phyloP scores from a whole-genome alignment of 92 coral and sea anemone species.

The Heliopora coerulea region DNA sequence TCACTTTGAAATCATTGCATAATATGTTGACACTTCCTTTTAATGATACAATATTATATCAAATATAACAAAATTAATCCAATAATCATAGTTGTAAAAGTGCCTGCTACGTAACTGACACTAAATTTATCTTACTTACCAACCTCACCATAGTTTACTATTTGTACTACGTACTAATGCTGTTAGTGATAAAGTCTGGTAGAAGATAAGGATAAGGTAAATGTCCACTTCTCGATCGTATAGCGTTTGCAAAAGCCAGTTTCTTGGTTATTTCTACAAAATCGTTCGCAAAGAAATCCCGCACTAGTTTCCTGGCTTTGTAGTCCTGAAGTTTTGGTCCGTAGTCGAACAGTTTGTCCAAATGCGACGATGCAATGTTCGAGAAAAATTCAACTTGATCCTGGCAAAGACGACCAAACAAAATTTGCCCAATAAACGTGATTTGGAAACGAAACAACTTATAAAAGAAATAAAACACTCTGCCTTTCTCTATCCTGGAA shows the following conservation, averaged over 20 bases:
- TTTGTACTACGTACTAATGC: conserved; percentile 81
- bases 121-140: no score
- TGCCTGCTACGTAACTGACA: no score
- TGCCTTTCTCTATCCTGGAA: no score
- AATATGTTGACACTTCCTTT: no score
- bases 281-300: conserved; percentile 55
- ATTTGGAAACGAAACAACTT: no score
- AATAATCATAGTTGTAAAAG: no score
- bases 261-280: conserved; percentile 53
- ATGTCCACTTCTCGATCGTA: conserved; percentile 63
- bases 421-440: background rate
- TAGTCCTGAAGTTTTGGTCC: conserved; percentile 67
- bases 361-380: conserved; percentile 81
- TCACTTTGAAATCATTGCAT: no score
- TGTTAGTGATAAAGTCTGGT: conserved; percentile 83
- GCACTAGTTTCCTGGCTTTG: conserved; percentile 60
- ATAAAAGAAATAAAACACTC: background rate
- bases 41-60: no score
- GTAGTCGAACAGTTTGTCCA: conserved; percentile 91
- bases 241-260: conserved; percentile 67
- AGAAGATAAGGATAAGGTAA: conserved; percentile 87
- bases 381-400: conserved; percentile 88
- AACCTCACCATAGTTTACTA: no score
- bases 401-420: conserved; percentile 43
- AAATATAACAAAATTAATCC: no score